Evolutionary conservation across 2,797 vertebrate genomes (phyloP).

Genomic region (Catamblyrhynchus diadema): DNA sequence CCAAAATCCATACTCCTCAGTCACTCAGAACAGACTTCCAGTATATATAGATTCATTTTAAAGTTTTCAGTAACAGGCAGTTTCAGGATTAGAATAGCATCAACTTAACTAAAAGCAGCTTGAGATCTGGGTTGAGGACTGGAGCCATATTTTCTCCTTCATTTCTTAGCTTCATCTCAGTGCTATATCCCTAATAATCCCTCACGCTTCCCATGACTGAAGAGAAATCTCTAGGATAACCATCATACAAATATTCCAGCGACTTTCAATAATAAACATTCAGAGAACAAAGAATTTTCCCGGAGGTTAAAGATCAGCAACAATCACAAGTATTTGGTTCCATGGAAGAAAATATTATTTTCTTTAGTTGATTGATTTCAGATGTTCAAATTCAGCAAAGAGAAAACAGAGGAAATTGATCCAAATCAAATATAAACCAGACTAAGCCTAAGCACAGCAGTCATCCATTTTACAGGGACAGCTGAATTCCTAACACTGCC

Average conservation of each 20-base stretch:
- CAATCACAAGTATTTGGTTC: neutral
- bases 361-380: constrained; percentile 31
- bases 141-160: neutral
- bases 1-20: neutral
- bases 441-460: neutral
- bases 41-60: neutral
- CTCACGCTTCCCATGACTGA: neutral
- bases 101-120: constrained; percentile 4
- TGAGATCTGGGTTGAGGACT: neutral
- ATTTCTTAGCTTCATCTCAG: neutral
- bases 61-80: neutral
- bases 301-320: neutral
- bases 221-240: neutral
- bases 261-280: constrained; percentile 16
- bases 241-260: neutral
- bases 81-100: constrained; percentile 19
- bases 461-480: constrained; percentile 26
- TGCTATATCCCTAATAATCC: neutral
- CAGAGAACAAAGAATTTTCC: constrained; percentile 22
- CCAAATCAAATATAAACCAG: constrained; percentile 27
- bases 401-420: constrained; percentile 37
- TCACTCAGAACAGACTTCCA: neutral
- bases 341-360: neutral
- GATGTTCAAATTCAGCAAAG: constrained; percentile 18
- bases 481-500: neutral